Conservation (phyloP, 2,113 vertebrate species). For the Gnathonemus longibarbis region DNA sequence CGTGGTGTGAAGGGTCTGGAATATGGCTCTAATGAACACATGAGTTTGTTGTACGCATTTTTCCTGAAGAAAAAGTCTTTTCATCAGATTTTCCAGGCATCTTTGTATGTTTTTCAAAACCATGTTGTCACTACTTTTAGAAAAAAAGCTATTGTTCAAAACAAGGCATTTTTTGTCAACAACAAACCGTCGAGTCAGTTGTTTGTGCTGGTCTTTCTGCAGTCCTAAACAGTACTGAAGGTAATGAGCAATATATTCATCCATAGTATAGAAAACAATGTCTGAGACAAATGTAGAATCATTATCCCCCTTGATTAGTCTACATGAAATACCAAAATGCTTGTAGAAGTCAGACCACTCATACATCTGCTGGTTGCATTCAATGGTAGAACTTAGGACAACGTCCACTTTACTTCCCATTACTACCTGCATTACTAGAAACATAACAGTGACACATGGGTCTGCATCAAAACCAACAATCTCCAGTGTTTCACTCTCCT, state of each 20-base stretch:
- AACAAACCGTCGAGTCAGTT: neutral
- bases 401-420: conserved; percentile 10
- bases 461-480: conserved; percentile 1
- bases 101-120: neutral
- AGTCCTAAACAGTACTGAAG: neutral
- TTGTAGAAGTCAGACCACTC: neutral
- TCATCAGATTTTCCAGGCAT: neutral
- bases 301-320: neutral
- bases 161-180: neutral
- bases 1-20: neutral
- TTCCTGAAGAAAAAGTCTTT: neutral
- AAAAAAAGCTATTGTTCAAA: neutral
- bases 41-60: neutral
- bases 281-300: neutral
- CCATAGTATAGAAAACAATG: neutral
- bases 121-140: neutral
- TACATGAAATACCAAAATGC: neutral
- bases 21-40: neutral
- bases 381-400: conserved; percentile 8
- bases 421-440: neutral
- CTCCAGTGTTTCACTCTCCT: neutral
- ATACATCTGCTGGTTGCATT: neutral
- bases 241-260: neutral
- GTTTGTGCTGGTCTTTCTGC: neutral
- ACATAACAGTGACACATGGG: conserved; percentile 15